Evolutionary conservation across 1,140 invertebrate genomes (phyloP).

Genomic region (Tetragnatha versicolor): DNA sequence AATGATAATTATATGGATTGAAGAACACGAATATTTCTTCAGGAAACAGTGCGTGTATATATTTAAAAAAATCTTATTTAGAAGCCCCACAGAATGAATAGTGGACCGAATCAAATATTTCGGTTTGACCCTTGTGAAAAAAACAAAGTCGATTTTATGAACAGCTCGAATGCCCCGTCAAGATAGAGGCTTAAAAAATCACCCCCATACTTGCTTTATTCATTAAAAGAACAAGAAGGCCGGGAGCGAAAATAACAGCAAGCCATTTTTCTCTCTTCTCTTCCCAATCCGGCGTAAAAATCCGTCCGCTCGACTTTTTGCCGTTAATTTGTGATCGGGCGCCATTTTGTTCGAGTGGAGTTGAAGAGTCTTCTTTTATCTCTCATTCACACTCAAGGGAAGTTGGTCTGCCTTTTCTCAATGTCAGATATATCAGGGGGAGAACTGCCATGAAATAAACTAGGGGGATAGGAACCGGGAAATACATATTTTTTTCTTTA

Average conservation of each 20-base stretch:
- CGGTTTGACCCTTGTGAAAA: too few species aligned
- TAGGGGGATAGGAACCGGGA: conserved; percentile 26
- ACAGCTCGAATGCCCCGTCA: too few species aligned
- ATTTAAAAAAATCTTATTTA: too few species aligned
- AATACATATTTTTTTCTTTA: conserved; percentile 4
- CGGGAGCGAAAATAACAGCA: conserved; percentile 13
- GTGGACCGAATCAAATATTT: too few species aligned
- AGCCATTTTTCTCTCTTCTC: conserved; percentile 22
- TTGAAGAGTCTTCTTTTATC: conserved; percentile 43
- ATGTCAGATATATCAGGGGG: conserved; percentile 31
- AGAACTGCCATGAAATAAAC: conserved; percentile 7
- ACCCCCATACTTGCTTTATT: conserved; percentile 23
- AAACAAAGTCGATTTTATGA: too few species aligned
- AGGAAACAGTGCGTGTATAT: too few species aligned
- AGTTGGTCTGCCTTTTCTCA: conserved; percentile 39
- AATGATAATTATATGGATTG: too few species aligned
- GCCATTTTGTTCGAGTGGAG: conserved; percentile 45
- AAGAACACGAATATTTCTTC: too few species aligned
- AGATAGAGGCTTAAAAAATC: too few species aligned
- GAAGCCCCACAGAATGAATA: too few species aligned
- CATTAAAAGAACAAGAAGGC: conserved; percentile 16
- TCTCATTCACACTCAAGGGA: conserved; percentile 33
- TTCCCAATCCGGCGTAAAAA: conserved; percentile 32
- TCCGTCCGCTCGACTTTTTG: conserved; percentile 16
- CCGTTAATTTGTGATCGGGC: conserved; percentile 4